These are phyloP conservation scores for Clunio marinus DNA, from an alignment of 2,888 invertebrate species.

Conservation along the genomic window DNA sequence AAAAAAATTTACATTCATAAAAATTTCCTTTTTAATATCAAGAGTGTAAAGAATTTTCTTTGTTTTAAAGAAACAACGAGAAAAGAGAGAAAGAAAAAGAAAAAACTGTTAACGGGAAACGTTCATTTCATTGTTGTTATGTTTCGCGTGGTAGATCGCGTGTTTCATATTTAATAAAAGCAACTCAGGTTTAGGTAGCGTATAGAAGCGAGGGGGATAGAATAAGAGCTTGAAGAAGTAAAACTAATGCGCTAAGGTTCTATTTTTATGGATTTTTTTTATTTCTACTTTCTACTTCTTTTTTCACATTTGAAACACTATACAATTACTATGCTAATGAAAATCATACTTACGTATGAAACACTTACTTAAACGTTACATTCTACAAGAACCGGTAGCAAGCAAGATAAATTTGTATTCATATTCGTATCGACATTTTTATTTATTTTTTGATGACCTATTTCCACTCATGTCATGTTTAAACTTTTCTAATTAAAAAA, in stretches of 20 bases:
- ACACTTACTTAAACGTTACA: too few relatives aligned
- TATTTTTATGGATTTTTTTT: constrained; percentile 36
- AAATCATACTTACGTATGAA: constrained; percentile 34
- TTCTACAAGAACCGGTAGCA: too few relatives aligned
- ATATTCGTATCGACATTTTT: too few relatives aligned
- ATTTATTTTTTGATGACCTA: too few relatives aligned
- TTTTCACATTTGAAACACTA: constrained; percentile 7
- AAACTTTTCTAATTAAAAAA: too few relatives aligned
- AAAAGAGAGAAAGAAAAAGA: constrained; percentile 16
- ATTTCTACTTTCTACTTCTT: neutral
- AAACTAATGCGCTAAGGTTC: constrained; percentile 35
- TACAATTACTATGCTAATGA: constrained; percentile 38
- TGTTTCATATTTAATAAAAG: constrained; percentile 11
- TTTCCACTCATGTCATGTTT: too few relatives aligned
- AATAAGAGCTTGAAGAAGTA: neutral
- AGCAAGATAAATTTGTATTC: too few relatives aligned
- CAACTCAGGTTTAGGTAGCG: neutral
- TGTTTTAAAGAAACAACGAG: too few relatives aligned
- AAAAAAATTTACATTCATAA: constrained; percentile 8
- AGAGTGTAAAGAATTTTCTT: constrained; percentile 1
- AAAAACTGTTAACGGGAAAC: constrained; percentile 26
- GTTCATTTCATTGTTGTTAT: constrained; percentile 28
- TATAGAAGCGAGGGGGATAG: neutral
- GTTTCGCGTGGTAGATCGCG: constrained; percentile 31
- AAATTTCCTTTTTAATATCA: constrained; percentile 12